Base-by-base conservation (phyloP, 64 coral and sea anemone species). In the Cladopsammia gracilis region DNA sequence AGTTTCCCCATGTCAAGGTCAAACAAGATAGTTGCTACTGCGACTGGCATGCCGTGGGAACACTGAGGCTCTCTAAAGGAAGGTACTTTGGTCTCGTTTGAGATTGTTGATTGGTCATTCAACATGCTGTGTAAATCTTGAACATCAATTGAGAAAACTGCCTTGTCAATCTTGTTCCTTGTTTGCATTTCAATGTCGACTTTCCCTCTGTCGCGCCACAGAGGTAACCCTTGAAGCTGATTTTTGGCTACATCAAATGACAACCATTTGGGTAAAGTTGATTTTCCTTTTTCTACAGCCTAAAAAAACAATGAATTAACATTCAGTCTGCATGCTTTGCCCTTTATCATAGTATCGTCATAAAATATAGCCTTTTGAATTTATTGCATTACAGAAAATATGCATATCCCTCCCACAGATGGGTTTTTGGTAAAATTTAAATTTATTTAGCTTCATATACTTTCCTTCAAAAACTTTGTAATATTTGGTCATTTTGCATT, bases 1-100 rank as follows among this genome's bases (percentile, higher is more conserved):
- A 98, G 43, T n/a, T 85, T 91, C 48, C 70, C 93, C 3, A 92
- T 83, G 10, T 94, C 70, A 45, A 94, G 92, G 79, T 98, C 96
- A 72, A 98, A 98, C 22, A 90, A 60, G 25, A 98, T 80, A n/a
- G 96, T 98, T 23, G 96, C 92, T 25, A 88, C 92, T 14, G 91
- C 76, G 14, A 98, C 76, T 80, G 92, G 92, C 16, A 82, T 67
- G 45, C 96, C 96, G 50, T 71, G 15, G 16, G 77, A 45, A 43
- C 96, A 98, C 52, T 78, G 56, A 19, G 60, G 76, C 34, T 86
- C 81, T 59, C 45, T 75, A 16, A 94, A 76, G 19, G 19, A 19
- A 20, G 93, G 92, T 4, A 98, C 82, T 71, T 98, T 98, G 48
- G 96, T 98, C 42, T 86, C 60, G 20, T 98, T 98, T 4, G 75